Base-by-base conservation (phyloP, 1,140 invertebrate species). In the Pseudomyrmex pallidus region DNA sequence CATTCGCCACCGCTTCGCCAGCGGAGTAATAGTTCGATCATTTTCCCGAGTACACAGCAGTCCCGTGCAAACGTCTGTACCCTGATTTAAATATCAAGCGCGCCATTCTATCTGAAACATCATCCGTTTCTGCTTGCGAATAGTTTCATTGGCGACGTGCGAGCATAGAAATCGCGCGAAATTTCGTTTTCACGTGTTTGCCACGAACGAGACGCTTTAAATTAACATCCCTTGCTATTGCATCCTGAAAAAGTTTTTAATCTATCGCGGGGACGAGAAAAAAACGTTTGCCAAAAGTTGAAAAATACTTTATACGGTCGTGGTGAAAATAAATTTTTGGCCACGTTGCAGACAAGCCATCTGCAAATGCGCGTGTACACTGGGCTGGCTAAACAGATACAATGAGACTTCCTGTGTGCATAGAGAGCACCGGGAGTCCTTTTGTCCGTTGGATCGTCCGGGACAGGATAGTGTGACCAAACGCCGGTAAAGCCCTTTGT, bases 401-500 rank as follows among this genome's bases (percentile, higher is more conserved):
- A 80, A 80, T 80, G 76, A 80, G 66, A 80, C 44, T 80, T 80
- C 54, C 76, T 59, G 66, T 70, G 44, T 72, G 66, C 54, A 72
- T 59, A 70, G 54, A 80, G 76, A 80, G 54, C 35, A 80, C 54
- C 15, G 5, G 5, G 52, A 80, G 76, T 72, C 76, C 76, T 80
- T 80, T 80, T 80, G 76, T 80, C 66, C 76, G 72, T 78, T 59
- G 76, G 76, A 80, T 80, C 76, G 66, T 4, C 54, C 54, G 15
- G 57, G 76, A 35, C 54, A 59, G 66, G 76, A 80, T 80, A 80
- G 76, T 80, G 64, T 72, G 76, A 80, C 76, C 76, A 80, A 80
- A 72, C n/a, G 76, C 66, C 76, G 76, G 76, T 80, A 80, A 80
- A 80, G 66, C 67, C 54, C 66, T 80, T 80, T 80, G 76, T 80